Evolutionary conservation across 64 coral and sea anemone genomes (phyloP).

Genomic region (Acropora yongei): DNA sequence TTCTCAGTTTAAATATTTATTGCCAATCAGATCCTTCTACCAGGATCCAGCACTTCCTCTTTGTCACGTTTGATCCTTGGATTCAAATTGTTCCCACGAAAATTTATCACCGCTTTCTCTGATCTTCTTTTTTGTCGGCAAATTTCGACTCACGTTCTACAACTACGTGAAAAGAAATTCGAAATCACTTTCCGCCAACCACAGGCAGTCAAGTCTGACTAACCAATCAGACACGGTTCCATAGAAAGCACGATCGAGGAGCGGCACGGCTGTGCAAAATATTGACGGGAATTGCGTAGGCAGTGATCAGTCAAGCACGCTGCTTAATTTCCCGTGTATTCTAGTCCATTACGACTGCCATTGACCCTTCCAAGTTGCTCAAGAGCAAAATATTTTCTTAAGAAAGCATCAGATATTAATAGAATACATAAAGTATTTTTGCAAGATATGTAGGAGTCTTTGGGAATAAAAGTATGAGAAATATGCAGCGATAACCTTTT

Average conservation of each 20-base stretch:
- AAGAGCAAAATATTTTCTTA: not conserved
- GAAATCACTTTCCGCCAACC: not conserved
- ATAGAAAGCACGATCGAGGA: not conserved
- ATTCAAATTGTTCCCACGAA: too few species aligned
- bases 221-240: constrained; percentile 24
- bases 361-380: not conserved
- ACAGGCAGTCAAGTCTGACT: not conserved
- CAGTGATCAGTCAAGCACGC: not conserved
- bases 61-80: too few species aligned
- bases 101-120: too few species aligned
- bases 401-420: constrained; percentile 10
- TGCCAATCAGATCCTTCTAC: too few species aligned
- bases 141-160: not conserved
- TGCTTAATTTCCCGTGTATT: not conserved
- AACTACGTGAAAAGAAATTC: not conserved
- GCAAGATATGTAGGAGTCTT: not conserved
- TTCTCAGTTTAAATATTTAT: too few species aligned
- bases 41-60: too few species aligned
- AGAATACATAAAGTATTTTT: not conserved
- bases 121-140: too few species aligned
- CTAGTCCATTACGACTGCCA: not conserved
- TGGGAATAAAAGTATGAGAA: not conserved
- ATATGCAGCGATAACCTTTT: not conserved
- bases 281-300: constrained; percentile 31
- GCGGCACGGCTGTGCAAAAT: not conserved